phyloP scores from a whole-genome alignment of 2,888 invertebrate species.

The Belgica antarctica region DNA sequence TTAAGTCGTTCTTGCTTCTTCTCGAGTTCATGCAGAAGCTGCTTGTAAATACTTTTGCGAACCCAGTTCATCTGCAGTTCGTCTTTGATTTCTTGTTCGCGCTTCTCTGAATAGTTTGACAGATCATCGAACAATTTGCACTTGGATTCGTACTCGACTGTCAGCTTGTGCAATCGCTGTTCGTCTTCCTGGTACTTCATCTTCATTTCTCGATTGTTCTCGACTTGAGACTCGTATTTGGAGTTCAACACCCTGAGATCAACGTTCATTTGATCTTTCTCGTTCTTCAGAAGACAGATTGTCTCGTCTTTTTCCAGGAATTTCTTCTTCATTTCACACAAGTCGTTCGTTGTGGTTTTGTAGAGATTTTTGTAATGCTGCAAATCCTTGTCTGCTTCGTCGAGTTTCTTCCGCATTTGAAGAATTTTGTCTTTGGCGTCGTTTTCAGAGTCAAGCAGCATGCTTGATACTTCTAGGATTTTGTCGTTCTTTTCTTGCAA shows the following conservation, averaged over 20 bases:
- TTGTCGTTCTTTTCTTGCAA: constrained; percentile 55
- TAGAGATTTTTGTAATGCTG: constrained; percentile 41
- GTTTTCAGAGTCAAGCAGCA: constrained; percentile 53
- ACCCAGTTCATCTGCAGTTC: constrained; percentile 59
- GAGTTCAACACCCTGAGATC: constrained; percentile 50
- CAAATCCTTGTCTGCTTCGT: constrained; percentile 45
- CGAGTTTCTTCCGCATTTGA: constrained; percentile 36
- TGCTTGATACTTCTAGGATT: constrained; percentile 52
- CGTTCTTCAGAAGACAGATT: constrained; percentile 45
- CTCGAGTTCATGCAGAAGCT: constrained; percentile 56
- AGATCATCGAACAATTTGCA: constrained; percentile 47
- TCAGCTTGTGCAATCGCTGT: constrained; percentile 50
- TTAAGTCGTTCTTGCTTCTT: constrained; percentile 55
- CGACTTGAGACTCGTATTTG: constrained; percentile 48
- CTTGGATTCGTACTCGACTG: constrained; percentile 48
- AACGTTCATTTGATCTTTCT: constrained; percentile 49
- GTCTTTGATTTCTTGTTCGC: constrained; percentile 53
- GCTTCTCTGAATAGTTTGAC: constrained; percentile 47
- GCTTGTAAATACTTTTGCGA: constrained; percentile 60
- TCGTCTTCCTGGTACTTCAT: constrained; percentile 50
- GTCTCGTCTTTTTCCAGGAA: constrained; percentile 36
- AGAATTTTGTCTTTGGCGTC: constrained; percentile 51
- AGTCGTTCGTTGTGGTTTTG: constrained; percentile 16
- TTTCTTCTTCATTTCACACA: constrained; percentile 37
- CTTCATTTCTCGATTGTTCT: constrained; percentile 47